Evolutionary conservation across 2,888 invertebrate species (phyloP).

Genomic region (Anticlea derivata): DNA sequence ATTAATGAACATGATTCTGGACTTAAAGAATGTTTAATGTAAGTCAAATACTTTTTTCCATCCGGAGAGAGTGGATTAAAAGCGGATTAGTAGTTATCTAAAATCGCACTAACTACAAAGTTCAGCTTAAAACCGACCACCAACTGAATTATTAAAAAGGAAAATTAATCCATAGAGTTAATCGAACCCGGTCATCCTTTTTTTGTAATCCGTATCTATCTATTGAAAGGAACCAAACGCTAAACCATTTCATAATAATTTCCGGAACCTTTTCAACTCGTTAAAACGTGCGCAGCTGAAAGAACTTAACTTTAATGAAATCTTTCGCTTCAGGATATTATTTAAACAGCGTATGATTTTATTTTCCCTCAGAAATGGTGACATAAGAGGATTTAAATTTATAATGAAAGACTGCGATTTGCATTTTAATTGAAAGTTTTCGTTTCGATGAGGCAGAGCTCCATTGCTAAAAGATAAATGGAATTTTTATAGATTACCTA

Average conservation of each 20-base stretch:
- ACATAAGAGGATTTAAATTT: conserved; percentile 25
- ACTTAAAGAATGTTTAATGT: too few species aligned
- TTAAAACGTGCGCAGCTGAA: conserved; percentile 17
- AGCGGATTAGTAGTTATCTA: too few species aligned
- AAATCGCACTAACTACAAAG: too few species aligned
- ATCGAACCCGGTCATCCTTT: conserved; percentile 7
- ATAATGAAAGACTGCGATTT: conserved; percentile 20
- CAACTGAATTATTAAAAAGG: conserved; percentile 6
- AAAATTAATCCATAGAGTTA: conserved; percentile 7
- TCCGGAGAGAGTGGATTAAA: too few species aligned
- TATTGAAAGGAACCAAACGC: too few species aligned
- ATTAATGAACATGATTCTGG: too few species aligned
- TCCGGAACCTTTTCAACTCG: conserved; percentile 21
- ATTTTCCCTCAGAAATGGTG: conserved; percentile 16
- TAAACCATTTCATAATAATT: conserved; percentile 13
- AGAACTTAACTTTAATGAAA: conserved; percentile 19
- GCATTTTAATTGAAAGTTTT: conserved; percentile 22
- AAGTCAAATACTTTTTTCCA: too few species aligned
- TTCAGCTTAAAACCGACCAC: not conserved
- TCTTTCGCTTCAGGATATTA: conserved; percentile 11
- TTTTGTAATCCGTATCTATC: conserved; percentile 3
- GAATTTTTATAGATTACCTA: too few species aligned
- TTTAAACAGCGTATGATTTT: conserved; percentile 17
- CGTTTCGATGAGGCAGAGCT: conserved; percentile 1
- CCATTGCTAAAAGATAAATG: not conserved